Evolutionary conservation across 2,888 invertebrate species (phyloP).

Genomic region (Siphonodentalium dalli): DNA sequence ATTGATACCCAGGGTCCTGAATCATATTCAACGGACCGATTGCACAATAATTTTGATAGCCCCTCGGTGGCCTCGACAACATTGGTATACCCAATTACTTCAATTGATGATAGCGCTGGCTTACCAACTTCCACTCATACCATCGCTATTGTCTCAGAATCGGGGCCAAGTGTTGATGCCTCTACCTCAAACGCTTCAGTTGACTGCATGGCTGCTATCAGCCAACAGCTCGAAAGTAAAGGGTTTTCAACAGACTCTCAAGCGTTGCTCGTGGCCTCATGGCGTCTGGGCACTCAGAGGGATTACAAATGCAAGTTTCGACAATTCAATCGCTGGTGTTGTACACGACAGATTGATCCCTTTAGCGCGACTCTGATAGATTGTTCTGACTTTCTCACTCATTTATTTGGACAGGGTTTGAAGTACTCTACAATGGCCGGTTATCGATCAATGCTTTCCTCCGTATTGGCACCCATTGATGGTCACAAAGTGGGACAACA

Average conservation of each 20-base stretch:
- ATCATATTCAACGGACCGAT: conserved; percentile 1
- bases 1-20: too few species aligned
- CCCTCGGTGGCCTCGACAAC: conserved; percentile 4
- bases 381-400: not conserved
- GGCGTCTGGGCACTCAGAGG: not conserved
- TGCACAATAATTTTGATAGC: conserved; percentile 7
- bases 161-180: conserved; percentile 2
- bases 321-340: conserved; percentile 1
- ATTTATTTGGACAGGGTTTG: not conserved
- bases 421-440: too few species aligned
- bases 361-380: too few species aligned
- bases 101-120: conserved; percentile 2
- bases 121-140: not conserved
- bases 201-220: conserved; percentile 7
- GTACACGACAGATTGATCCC: too few species aligned
- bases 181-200: not conserved
- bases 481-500: conserved; percentile 20
- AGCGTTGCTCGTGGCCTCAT: conserved; percentile 15
- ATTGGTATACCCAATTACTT: conserved; percentile 6
- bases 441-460: too few species aligned
- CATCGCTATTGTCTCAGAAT: conserved; percentile 1
- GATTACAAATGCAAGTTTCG: not conserved
- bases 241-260: conserved; percentile 19
- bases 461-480: conserved; percentile 14
- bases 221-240: conserved; percentile 1